Evolutionary conservation across 2,797 vertebrate genomes (phyloP).

Genomic region (Myiothlypis chrysogaster): DNA sequence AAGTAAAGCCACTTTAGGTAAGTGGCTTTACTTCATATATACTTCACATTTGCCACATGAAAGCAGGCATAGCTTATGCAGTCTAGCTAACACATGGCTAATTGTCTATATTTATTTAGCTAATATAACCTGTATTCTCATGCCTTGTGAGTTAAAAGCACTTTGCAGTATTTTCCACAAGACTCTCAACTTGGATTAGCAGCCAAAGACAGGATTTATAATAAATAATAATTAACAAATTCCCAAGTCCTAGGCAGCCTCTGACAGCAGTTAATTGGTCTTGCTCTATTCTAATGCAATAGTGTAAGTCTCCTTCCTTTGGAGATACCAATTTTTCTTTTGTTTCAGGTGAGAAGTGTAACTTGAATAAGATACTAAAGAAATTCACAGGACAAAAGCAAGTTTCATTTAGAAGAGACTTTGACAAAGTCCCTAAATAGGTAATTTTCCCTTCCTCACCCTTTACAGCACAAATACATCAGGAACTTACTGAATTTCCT

Average conservation of each 20-base stretch:
- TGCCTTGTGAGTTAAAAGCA: background rate
- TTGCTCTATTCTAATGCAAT: background rate
- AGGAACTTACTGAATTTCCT: background rate
- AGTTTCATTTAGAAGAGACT: background rate
- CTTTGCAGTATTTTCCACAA: background rate
- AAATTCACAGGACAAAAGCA: background rate
- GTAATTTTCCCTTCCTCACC: background rate
- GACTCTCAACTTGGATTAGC: background rate
- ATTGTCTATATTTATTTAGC: background rate
- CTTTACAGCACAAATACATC: background rate
- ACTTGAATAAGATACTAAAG: background rate
- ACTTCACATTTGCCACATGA: background rate
- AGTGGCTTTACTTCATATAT: no score
- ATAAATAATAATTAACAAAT: background rate
- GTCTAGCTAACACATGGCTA: background rate
- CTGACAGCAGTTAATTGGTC: background rate
- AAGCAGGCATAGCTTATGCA: background rate
- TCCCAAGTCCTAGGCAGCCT: background rate
- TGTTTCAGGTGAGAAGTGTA: background rate
- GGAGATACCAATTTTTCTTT: background rate
- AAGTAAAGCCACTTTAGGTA: background rate
- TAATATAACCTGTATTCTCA: background rate
- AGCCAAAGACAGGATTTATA: background rate
- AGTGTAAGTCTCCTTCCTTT: background rate
- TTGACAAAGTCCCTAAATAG: background rate